Evolutionary conservation across 2,797 vertebrate genomes (phyloP).

Genomic region (Numenius phaeopus): DNA sequence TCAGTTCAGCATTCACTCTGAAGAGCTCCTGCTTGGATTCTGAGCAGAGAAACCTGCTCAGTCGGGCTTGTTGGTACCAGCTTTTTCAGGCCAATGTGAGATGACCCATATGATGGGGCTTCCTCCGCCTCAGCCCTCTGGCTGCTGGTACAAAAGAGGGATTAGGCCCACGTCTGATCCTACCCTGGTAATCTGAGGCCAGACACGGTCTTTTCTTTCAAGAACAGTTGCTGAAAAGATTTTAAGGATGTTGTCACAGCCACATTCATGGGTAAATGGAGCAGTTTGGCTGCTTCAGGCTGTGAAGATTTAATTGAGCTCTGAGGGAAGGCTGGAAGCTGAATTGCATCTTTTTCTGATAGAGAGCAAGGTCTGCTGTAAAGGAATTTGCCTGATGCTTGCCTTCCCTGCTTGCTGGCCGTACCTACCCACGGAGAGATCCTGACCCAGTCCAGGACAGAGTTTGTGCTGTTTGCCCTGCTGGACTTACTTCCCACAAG

Average conservation of each 20-base stretch:
- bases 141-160: not conserved
- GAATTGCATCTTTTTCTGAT: not conserved
- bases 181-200: not conserved
- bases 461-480: not conserved
- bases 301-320: slow-evolving; percentile 51
- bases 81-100: not conserved
- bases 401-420: not conserved
- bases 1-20: not conserved
- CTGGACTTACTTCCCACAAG: not conserved
- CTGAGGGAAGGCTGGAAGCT: slow-evolving; percentile 7
- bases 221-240: not conserved
- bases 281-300: slow-evolving; percentile 20
- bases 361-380: not conserved
- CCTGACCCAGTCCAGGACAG: not conserved
- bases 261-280: not conserved
- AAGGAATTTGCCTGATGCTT: not conserved
- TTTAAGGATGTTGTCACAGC: slow-evolving; percentile 16
- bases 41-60: not conserved
- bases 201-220: not conserved
- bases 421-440: not conserved
- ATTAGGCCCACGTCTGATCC: not conserved
- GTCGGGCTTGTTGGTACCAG: rapidly evolving
- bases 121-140: not conserved
- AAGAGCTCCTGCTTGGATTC: not conserved
- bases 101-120: not conserved